Base-by-base conservation (phyloP, 2,888 invertebrate genomes). In the Xylota segnis region DNA sequence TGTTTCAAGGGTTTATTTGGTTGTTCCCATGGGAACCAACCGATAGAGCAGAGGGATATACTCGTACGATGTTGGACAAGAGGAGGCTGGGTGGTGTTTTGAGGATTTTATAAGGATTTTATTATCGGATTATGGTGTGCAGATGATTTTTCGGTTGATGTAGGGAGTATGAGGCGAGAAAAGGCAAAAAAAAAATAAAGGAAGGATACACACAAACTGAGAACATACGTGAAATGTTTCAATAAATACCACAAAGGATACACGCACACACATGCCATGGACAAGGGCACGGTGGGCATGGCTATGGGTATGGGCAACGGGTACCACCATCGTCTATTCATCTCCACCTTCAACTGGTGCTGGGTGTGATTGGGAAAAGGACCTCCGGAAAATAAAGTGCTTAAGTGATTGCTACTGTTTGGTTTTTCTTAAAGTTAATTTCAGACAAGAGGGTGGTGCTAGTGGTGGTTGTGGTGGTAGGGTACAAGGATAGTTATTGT, bases 81-180 rank as follows among this genome's bases (percentile, higher is more conserved):
- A 10, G 18, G 0, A 16, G n/a, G 40, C 27, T 52, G 52, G 6
- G 9, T 4, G 45, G 66, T n/a, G 47, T 72, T 74, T 78, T 78
- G 59, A 71, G 66, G 82, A 56, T 82, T 71, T 83, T 65, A 84
- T 84, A 84, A 84, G 84, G 84, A 84, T 84, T 86, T 86, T 86
- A 86, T 86, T 82, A 86, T 86, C 86, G 82, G 82, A 86, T 86
- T 86, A 86, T 86, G 82, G 86, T 84, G 82, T 86, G 76, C 86
- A 82, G 82, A 86, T 82, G 82, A 86, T 86, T 82, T 82, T 72
- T 86, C 66, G 76, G 86, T 82, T 72, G 50, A 82, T 72, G 56
- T 86, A 34, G 37, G 47, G 40, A 47, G 76, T 32, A 76, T 66
- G 68, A 61, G 76, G 50, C 61, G 68, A 63, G 68, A 82, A 83